These are phyloP conservation scores for Calyptommatus sinebrachiatus DNA, from an alignment of 2,113 vertebrate genomes.

Conservation along the genomic window DNA sequence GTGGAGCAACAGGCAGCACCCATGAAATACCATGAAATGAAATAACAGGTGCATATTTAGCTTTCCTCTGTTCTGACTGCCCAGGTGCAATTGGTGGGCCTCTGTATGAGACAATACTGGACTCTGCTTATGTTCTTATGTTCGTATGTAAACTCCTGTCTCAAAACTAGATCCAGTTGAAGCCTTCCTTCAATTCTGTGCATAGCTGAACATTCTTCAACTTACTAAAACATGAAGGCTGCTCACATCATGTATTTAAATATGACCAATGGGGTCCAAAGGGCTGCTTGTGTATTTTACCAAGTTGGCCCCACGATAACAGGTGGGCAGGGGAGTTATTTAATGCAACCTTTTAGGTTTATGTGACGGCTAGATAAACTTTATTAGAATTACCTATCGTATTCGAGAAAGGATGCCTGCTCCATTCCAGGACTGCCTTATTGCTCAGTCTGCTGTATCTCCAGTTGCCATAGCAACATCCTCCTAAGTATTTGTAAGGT, in stretches of 20 bases:
- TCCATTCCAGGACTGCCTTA: conserved; percentile 68
- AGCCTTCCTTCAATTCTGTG: no score
- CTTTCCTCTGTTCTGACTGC: no score
- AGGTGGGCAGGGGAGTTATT: conserved; percentile 31
- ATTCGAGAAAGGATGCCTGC: conserved; percentile 57
- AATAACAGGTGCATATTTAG: no score
- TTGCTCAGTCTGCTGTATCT: conserved; percentile 70
- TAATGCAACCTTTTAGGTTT: conserved; percentile 43
- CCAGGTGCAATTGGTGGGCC: no score
- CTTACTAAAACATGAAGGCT: background rate
- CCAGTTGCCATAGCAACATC: conserved; percentile 87
- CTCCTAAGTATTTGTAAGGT: conserved; percentile 88
- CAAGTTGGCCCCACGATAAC: conserved; percentile 27
- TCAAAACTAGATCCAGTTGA: no score
- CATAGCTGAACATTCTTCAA: background rate
- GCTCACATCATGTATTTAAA: background rate
- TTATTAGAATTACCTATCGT: conserved; percentile 65
- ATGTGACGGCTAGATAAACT: conserved; percentile 54
- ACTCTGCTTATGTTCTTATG: no score
- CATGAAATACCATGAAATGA: no score
- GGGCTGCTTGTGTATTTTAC: conserved; percentile 7
- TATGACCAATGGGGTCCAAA: background rate
- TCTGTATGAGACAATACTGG: no score
- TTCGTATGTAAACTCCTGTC: no score
- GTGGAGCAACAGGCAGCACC: no score